phyloP scores from a whole-genome alignment of 2,797 vertebrate species.

The Pantherophis vulpinus region DNA sequence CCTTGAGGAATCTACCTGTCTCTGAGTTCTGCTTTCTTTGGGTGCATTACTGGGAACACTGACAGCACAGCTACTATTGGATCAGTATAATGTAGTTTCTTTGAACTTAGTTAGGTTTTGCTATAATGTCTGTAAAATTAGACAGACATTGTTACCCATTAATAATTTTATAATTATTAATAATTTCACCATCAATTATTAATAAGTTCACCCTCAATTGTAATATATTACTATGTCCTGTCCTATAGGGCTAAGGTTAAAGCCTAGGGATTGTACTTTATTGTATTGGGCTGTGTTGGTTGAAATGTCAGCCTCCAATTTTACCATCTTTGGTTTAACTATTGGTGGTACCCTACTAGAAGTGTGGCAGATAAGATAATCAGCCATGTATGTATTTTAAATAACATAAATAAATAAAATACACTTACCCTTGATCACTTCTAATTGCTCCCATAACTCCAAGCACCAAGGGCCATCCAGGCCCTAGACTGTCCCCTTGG shows the following conservation, averaged over 20 bases:
- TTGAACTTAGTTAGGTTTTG: not conserved
- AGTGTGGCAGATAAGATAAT: not conserved
- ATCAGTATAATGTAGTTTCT: not conserved
- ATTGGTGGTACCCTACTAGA: not conserved
- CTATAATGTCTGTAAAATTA: not conserved
- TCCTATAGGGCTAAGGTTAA: not conserved
- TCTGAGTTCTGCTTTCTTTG: too few species aligned
- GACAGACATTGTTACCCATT: not conserved
- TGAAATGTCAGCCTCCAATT: not conserved
- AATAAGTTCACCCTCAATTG: not conserved
- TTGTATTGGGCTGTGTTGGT: not conserved
- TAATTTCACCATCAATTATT: not conserved
- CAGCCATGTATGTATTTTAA: not conserved
- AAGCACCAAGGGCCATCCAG: constrained; percentile 95
- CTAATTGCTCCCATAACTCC: constrained; percentile 98
- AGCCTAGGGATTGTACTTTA: not conserved
- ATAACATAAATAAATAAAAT: not conserved
- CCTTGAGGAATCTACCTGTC: too few species aligned
- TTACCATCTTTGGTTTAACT: not conserved
- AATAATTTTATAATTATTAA: not conserved
- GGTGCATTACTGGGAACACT: too few species aligned
- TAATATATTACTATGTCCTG: not conserved
- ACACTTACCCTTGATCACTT: constrained; percentile 94
- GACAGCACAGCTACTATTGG: not conserved
- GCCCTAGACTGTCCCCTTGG: constrained; percentile 94